A percentile compares a stretch with the other conserved stretches of the same genome.
These are phyloP conservation scores for Chymomyza costata DNA, from an alignment of 1,140 invertebrate genomes.

Conservation along the genomic window DNA sequence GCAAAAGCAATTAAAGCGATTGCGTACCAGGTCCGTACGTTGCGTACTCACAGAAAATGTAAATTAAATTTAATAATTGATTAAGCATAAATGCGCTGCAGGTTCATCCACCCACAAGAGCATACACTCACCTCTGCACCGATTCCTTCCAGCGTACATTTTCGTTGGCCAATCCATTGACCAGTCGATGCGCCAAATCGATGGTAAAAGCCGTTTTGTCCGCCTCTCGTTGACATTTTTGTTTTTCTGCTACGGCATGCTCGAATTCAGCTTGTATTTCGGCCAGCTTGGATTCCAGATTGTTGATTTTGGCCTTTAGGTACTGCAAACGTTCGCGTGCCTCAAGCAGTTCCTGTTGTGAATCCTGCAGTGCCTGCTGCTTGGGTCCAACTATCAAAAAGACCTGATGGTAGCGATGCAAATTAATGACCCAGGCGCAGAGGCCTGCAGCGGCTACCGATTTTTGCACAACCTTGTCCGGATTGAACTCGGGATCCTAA, in stretches of 20 bases:
- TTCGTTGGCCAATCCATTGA: constrained; percentile 95
- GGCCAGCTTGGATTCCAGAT: constrained; percentile 86
- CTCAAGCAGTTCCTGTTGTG: constrained; percentile 89
- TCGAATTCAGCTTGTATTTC: constrained; percentile 89
- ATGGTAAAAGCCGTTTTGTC: constrained; percentile 90
- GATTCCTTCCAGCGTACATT: constrained; percentile 83
- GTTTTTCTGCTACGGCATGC: constrained; percentile 89
- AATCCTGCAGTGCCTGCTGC: constrained; percentile 84
- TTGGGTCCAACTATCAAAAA: constrained; percentile 96
- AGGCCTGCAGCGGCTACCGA: constrained; percentile 93
- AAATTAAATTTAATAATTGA: constrained; percentile 74
- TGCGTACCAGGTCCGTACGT: too few species aligned
- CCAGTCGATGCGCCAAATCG: constrained; percentile 94
- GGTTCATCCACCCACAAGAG: background rate
- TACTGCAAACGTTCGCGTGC: constrained; percentile 92
- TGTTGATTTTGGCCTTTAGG: constrained; percentile 80
- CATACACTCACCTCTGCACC: constrained; percentile 55
- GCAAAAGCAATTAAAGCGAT: constrained; percentile 65
- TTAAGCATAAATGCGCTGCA: constrained; percentile 53
- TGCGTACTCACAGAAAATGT: constrained; percentile 61
- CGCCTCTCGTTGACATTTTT: constrained; percentile 91
- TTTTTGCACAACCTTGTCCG: constrained; percentile 90
- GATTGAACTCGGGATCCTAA: constrained; percentile 87
- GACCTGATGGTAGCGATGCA: constrained; percentile 93
- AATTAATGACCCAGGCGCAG: constrained; percentile 96